A percentile compares a stretch with the other conserved stretches of the same genome.
Evolutionary conservation across 2,113 vertebrate genomes (phyloP).

Genomic region (mouse (Mus musculus)): GRCm39 chr6:82414501-82415000

Average conservation of each 20-base stretch:
- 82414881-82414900: neutral
- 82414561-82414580: slow-evolving; percentile 60
- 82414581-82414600: slow-evolving; percentile 57
- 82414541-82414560: neutral
- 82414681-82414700: neutral
- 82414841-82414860: neutral
- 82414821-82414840: neutral
- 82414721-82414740: neutral
- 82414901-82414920: neutral
- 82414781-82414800: slow-evolving; percentile 1
- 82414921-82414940: neutral
- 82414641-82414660: neutral
- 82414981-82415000: neutral
- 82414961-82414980: neutral
- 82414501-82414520: slow-evolving; percentile 54
- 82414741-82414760: neutral
- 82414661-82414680: neutral
- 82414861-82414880: neutral
- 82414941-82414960: slow-evolving; percentile 18
- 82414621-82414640: neutral
- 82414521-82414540: slow-evolving; percentile 58
- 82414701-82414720: neutral
- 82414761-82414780: slow-evolving; percentile 21
- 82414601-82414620: slow-evolving; percentile 56
- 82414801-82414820: neutral